Base-by-base conservation (phyloP, 2,113 vertebrate species). In the Zosterops lateralis region DNA sequence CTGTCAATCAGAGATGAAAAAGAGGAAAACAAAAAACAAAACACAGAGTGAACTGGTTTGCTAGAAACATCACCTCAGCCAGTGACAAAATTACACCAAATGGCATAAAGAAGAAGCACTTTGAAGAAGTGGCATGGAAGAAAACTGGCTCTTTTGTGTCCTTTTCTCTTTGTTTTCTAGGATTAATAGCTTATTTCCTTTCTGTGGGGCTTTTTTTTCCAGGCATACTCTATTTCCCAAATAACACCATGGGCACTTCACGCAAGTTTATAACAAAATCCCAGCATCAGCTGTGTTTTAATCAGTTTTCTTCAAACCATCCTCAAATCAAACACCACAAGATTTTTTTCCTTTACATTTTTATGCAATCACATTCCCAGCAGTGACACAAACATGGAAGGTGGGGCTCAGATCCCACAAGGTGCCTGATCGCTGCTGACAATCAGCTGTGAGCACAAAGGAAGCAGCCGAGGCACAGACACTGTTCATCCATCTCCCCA, bases 1-100 rank as follows among this genome's bases (percentile, higher is more conserved):
- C 87, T 96, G 96, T 95, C 94, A 95, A 96, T 96, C 96, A 95
- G 71, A 81, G 50, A 91, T 90, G 80, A 94, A 88, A 96, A 91
- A 92, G 85, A 83, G 1, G 64, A 93, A 94, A 93, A 90, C 79
- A 90, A 94, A 93, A 94, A 93, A 90, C 79, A 90, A 94, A 94
- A 90, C 78, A 50, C 38, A 38, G 65, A 93, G 18, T 48, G 62
- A 90, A 86, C 31, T 45, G 45, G 31, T 80, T 94, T 83, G 53
- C 81, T 73, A 58, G 72, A 95, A 94, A 87, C 57, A 26, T 65
- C 64, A 68, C 50, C 57, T 86, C 84, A 73, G 34, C 40, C 50
- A 81, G 53, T 6, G 3, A 57, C 48, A 71, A 79, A 87, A 87
- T 61, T 31, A 58, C 45, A 89, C 76, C 61, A 95, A 53, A 56